Evolutionary conservation across 2,888 invertebrate genomes (phyloP).

Genomic region (Dynastes tityus): DNA sequence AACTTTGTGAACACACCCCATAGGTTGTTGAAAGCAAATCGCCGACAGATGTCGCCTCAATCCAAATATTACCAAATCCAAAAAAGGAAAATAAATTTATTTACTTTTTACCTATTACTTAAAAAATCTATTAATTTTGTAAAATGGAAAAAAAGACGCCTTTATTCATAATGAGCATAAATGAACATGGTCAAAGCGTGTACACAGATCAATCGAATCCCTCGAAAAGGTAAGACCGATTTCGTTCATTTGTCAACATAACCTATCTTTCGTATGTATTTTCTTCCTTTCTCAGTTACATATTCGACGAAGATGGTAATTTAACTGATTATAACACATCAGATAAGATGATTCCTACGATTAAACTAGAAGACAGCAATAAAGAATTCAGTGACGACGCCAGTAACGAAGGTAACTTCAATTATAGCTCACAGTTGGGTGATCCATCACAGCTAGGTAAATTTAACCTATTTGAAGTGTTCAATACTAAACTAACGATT

Average conservation of each 20-base stretch:
- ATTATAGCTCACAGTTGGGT: slow-evolving; percentile 49
- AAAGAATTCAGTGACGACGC: slow-evolving; percentile 47
- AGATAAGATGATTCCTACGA: slow-evolving; percentile 13
- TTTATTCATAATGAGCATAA: slow-evolving; percentile 55
- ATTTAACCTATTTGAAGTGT: not conserved
- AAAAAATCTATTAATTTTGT: slow-evolving; percentile 9
- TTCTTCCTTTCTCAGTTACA: slow-evolving; percentile 33
- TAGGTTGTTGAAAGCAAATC: not conserved
- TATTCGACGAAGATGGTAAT: slow-evolving; percentile 52
- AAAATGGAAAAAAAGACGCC: slow-evolving; percentile 47
- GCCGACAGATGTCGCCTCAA: slow-evolving; percentile 7
- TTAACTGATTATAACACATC: slow-evolving; percentile 44
- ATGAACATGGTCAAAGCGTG: slow-evolving; percentile 54
- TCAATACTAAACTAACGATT: not conserved
- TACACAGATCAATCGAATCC: slow-evolving; percentile 56
- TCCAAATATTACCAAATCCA: slow-evolving; percentile 6
- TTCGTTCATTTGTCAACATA: slow-evolving; percentile 27
- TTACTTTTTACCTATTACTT: slow-evolving; percentile 1
- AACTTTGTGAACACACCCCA: no score
- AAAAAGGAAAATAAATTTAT: slow-evolving; percentile 29
- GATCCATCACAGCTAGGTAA: slow-evolving; percentile 56
- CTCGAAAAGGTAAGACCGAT: slow-evolving; percentile 52
- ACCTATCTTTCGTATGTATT: slow-evolving; percentile 36
- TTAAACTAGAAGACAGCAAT: slow-evolving; percentile 42
- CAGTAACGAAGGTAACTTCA: slow-evolving; percentile 35